A percentile compares a stretch with the other conserved stretches of the same genome.
phyloP scores from a whole-genome alignment of 2,797 vertebrate species.

The Anas flavirostris region DNA sequence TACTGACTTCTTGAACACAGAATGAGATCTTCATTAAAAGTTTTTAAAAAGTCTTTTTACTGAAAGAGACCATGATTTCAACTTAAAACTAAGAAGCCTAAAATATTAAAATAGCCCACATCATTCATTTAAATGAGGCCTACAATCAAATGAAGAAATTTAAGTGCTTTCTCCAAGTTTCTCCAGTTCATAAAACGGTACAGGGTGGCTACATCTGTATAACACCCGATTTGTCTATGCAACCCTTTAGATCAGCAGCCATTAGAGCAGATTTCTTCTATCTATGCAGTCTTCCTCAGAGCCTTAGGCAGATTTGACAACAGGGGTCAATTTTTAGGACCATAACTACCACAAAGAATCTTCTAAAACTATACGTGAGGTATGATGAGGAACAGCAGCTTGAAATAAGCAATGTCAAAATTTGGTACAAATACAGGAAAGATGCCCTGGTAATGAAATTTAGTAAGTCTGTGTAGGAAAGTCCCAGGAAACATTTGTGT shows the following conservation, averaged over 20 bases:
- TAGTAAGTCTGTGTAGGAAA: neutral
- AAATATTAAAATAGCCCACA: neutral
- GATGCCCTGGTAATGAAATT: neutral
- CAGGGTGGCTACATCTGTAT: neutral
- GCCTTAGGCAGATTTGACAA: neutral
- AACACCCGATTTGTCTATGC: neutral
- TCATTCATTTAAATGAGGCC: neutral
- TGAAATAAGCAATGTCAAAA: neutral
- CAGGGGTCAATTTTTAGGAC: neutral
- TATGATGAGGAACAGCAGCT: neutral
- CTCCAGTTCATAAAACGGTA: neutral
- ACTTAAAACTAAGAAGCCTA: neutral
- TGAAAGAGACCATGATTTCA: neutral
- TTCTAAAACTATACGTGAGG: neutral
- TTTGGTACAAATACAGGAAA: neutral
- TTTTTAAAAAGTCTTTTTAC: neutral
- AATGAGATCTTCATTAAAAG: neutral
- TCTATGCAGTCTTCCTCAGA: neutral
- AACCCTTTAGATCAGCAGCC: neutral
- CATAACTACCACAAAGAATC: neutral
- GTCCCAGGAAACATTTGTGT: neutral
- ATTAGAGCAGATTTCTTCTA: neutral
- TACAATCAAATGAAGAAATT: neutral
- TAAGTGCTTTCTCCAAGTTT: neutral
- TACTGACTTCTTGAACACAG: neutral